A percentile compares a stretch with the other conserved stretches of the same genome.
phyloP scores from a whole-genome alignment of 1,140 invertebrate genomes.

The Maniola jurtina region DNA sequence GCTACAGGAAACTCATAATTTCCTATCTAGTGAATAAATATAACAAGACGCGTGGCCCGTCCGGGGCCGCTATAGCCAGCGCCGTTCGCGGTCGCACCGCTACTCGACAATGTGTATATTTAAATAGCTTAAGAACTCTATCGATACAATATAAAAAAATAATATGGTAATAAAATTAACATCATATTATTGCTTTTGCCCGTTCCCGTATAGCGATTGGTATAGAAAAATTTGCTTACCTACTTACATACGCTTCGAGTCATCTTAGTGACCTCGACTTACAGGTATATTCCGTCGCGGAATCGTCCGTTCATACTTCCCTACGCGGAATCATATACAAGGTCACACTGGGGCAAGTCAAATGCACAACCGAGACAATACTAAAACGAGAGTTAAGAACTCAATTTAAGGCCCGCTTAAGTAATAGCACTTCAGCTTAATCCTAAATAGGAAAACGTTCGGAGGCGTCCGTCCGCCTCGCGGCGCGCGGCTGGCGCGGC shows the following conservation, averaged over 20 bases:
- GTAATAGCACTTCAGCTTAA: slow-evolving; percentile 77
- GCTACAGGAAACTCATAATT: slow-evolving; percentile 78
- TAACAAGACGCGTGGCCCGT: slow-evolving; percentile 64
- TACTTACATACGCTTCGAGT: slow-evolving; percentile 65
- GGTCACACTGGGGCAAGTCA: slow-evolving; percentile 74
- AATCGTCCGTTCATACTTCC: slow-evolving; percentile 46
- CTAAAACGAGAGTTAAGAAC: slow-evolving; percentile 67
- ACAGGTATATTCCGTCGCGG: slow-evolving; percentile 43
- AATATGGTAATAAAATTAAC: slow-evolving; percentile 79
- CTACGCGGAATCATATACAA: slow-evolving; percentile 55
- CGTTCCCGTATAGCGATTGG: slow-evolving; percentile 79
- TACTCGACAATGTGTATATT: slow-evolving; percentile 70
- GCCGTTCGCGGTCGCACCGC: slow-evolving; percentile 76
- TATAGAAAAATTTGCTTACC: slow-evolving; percentile 76
- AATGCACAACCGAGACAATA: slow-evolving; percentile 78
- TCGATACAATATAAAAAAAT: slow-evolving; percentile 78
- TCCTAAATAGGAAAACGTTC: slow-evolving; percentile 71
- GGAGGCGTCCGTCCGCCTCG: slow-evolving; percentile 33
- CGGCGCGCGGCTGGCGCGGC: slow-evolving; percentile 44
- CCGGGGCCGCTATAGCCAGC: slow-evolving; percentile 65
- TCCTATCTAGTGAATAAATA: slow-evolving; percentile 78
- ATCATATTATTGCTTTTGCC: slow-evolving; percentile 79
- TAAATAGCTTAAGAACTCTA: slow-evolving; percentile 75
- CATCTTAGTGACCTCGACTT: slow-evolving; percentile 31
- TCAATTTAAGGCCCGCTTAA: slow-evolving; percentile 68